Conservation (phyloP, 2,797 vertebrate species). For the Acanthornis magna region DNA sequence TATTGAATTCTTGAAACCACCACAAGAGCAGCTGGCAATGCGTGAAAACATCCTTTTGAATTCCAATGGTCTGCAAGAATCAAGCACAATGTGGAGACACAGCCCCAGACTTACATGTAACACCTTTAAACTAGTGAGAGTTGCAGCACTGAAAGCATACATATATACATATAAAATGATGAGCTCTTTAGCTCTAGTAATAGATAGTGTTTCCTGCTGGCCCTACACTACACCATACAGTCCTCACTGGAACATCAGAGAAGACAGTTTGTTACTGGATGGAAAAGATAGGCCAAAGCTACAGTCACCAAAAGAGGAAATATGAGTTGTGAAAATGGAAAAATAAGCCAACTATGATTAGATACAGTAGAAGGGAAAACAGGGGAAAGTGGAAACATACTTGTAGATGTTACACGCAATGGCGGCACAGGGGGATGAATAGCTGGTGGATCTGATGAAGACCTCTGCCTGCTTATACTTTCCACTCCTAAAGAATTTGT, state of each 20-base stretch:
- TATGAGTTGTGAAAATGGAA: slow-evolving; percentile 69
- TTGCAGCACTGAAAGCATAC: background rate
- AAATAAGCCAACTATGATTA: slow-evolving; percentile 64
- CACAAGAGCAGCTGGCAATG: background rate
- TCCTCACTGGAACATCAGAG: background rate
- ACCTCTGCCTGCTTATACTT: slow-evolving; percentile 88
- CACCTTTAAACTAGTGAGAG: background rate
- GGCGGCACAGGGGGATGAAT: slow-evolving; percentile 91
- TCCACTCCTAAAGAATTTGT: slow-evolving; percentile 85
- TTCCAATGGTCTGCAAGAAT: background rate
- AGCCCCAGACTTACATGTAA: background rate
- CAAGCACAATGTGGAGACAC: background rate
- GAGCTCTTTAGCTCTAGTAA: background rate
- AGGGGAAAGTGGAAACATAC: slow-evolving; percentile 79
- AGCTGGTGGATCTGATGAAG: slow-evolving; percentile 97
- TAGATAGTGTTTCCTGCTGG: background rate
- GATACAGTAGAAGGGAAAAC: slow-evolving; percentile 63
- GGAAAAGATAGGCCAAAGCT: slow-evolving; percentile 41
- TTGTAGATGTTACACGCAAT: slow-evolving; percentile 91
- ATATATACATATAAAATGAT: background rate
- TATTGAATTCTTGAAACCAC: background rate
- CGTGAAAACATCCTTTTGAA: background rate
- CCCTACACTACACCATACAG: background rate
- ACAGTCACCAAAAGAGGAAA: slow-evolving; percentile 45
- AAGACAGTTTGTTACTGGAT: slow-evolving; percentile 7